Evolutionary conservation across 1,140 invertebrate genomes (phyloP).

Genomic region (Idris sp.): DNA sequence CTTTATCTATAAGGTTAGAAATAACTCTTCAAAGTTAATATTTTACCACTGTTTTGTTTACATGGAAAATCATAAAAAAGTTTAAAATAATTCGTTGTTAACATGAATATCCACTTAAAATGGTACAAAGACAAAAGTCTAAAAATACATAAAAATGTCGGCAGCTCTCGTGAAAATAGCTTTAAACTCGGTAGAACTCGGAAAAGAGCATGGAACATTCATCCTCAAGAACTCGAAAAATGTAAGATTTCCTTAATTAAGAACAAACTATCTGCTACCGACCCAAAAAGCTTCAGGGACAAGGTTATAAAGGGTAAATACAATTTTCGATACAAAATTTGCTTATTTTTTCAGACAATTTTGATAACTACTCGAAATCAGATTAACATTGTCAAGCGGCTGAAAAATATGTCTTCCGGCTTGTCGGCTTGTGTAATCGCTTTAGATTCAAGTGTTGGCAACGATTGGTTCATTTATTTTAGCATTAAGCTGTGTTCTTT

Average conservation of each 20-base stretch:
- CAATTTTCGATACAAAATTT: no score
- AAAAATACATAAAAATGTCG: conserved; percentile 59
- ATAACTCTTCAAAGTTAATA: no score
- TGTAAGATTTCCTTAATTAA: conserved; percentile 61
- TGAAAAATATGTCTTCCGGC: no score
- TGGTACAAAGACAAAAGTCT: conserved; percentile 56
- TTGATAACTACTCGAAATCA: no score
- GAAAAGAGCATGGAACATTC: conserved; percentile 58
- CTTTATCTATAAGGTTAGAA: no score
- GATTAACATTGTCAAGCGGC: no score
- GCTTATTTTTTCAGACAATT: no score
- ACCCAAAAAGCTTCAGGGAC: conserved; percentile 55
- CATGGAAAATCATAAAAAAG: conserved; percentile 1
- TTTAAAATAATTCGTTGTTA: conserved; percentile 46
- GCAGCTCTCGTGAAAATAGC: conserved; percentile 36
- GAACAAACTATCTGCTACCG: conserved; percentile 52
- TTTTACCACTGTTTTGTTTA: no score
- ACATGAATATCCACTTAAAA: conserved; percentile 57
- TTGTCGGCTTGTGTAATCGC: conserved; percentile 2
- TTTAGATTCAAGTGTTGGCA: background rate
- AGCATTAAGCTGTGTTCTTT: no score
- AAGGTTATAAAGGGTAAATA: conserved; percentile 46
- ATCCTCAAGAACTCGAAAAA: conserved; percentile 54
- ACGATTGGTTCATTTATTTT: background rate
- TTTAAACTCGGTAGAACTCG: conserved; percentile 60